Evolutionary conservation across 2,113 vertebrate genomes (phyloP).

Genomic region (Chiloscyllium plagiosum): DNA sequence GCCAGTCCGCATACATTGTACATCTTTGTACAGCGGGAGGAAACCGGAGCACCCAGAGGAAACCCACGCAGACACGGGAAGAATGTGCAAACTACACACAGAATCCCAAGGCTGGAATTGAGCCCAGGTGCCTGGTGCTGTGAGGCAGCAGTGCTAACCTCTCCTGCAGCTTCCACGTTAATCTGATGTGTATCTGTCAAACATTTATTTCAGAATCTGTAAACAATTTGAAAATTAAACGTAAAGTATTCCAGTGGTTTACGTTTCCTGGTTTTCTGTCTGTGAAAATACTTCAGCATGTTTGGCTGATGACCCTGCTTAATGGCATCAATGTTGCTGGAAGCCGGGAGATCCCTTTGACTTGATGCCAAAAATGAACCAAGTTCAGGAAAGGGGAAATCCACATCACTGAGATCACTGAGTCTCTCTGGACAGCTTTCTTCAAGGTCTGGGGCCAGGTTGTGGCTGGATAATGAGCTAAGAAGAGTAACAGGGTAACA

Average conservation of each 20-base stretch:
- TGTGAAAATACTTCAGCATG: background rate
- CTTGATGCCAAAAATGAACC: background rate
- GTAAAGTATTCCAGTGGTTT: background rate
- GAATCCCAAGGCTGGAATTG: too few species aligned
- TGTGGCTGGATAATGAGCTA: background rate
- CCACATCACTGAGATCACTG: background rate
- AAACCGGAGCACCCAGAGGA: too few species aligned
- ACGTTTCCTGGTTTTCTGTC: background rate
- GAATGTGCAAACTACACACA: too few species aligned
- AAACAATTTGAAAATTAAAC: background rate
- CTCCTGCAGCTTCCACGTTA: background rate
- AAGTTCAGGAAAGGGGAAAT: background rate
- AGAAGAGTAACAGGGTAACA: background rate
- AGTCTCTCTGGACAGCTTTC: background rate
- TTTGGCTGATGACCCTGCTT: background rate
- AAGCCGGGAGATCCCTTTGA: background rate
- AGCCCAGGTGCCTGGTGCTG: too few species aligned
- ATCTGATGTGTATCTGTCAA: background rate
- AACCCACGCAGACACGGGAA: too few species aligned
- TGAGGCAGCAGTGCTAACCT: too few species aligned
- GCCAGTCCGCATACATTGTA: too few species aligned
- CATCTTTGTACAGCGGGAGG: too few species aligned
- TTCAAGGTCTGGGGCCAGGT: background rate
- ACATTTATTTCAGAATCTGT: background rate
- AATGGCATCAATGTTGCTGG: background rate